Evolutionary conservation across 2,888 invertebrate species (phyloP), one percentile per base, ranked within the genome.

Genomic region (Parnassius orleans): DNA sequence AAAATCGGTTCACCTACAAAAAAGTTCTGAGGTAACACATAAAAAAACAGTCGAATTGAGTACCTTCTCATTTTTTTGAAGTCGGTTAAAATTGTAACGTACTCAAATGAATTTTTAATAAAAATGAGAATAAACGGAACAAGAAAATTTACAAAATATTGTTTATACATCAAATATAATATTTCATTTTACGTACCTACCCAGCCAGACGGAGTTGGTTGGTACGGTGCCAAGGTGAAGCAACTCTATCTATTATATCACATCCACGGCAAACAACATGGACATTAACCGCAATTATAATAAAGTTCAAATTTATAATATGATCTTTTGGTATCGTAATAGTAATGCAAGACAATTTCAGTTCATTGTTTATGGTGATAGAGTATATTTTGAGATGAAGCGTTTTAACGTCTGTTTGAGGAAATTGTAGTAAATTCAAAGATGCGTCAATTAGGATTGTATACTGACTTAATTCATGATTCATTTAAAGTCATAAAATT

Each of bases 191-290:
- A 57, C 48, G 62, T 57, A 47, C 47, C 14, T 43, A 55, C 60
- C 44, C 46, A 56, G 62, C 63, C 64, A 61, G 63, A 61, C 66
- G 53, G 68, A 66, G 66, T 74, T 72, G 73, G 70, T 66, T 72
- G 73, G 71, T 66, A 42, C 41, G 42, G 65, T 63, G 72, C 73
- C 73, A 72, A 71, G 65, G 66, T 66, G 67, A 68, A 57, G 54
- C 67, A 65, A 58, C 66, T 65, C 61, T 53, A 60, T 66, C 60
- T 11, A 44, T 65, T 67, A 68, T 67, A 65, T 68, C 58, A 69
- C 65, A 41, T 63, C 61, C 58, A 54, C 19, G 33, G 56, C 46
- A 61, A 59, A 65, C 60, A 19, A 69, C 65, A 65, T 55, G 67
- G 64, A 24, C 60, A 69, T 67, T 66, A 64, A 70, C 66, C 56